A percentile compares a stretch with the other conserved stretches of the same genome.
Evolutionary conservation across 1,140 invertebrate species (phyloP).

Genomic region (Calycopis cecrops): DNA sequence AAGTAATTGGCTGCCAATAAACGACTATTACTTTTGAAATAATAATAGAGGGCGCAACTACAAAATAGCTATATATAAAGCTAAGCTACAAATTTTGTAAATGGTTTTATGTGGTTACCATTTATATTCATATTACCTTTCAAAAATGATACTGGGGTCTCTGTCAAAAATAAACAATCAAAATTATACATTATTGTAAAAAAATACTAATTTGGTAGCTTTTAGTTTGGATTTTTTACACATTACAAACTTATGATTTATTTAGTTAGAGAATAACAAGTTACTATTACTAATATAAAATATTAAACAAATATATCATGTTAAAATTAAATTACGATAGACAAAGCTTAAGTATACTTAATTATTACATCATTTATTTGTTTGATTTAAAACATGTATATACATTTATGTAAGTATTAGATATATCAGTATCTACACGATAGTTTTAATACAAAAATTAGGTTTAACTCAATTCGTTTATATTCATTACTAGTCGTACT

Average conservation of each 20-base stretch:
- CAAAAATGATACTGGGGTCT: conserved; percentile 65
- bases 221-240: background rate
- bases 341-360: no score
- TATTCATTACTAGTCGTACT: no score
- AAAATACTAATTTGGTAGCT: background rate
- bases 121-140: conserved; percentile 59
- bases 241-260: background rate
- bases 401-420: no score
- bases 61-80: conserved; percentile 35
- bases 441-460: no score
- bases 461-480: no score
- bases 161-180: conserved; percentile 65
- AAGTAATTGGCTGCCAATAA: conserved; percentile 13
- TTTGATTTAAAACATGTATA: no score
- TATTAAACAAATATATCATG: no score
- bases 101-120: conserved; percentile 28
- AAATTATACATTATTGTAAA: conserved; percentile 19
- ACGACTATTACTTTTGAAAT: conserved; percentile 13
- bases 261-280: no score
- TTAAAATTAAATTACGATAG: no score
- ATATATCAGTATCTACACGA: no score
- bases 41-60: conserved; percentile 14
- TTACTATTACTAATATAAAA: background rate
- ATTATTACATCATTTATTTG: no score
- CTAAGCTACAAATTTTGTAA: conserved; percentile 30